Percentiles rank a stretch among this genome's conserved stretches.
Evolutionary conservation across 2,797 vertebrate species (phyloP).

Genomic region (Notamacropus eugenii): DNA sequence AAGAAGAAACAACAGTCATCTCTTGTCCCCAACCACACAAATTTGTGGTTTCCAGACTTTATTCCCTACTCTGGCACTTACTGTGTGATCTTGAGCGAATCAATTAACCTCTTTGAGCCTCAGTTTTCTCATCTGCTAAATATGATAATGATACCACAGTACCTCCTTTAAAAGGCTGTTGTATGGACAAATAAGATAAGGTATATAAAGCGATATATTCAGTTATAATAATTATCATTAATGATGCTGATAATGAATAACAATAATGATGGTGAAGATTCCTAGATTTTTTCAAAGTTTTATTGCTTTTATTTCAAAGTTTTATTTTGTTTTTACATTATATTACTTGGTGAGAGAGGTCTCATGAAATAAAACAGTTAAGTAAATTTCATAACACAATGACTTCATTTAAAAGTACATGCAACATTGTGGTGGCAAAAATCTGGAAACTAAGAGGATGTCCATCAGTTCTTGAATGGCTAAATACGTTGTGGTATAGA

Average conservation of each 20-base stretch:
- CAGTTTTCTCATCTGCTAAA: slow-evolving; percentile 1
- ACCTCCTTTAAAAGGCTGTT: not conserved
- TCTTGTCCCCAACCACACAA: not conserved
- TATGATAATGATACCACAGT: not conserved
- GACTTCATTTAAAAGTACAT: not conserved
- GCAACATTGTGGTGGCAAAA: not conserved
- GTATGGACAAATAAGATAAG: not conserved
- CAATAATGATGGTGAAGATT: not conserved
- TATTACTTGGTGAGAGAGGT: not conserved
- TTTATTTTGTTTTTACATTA: not conserved
- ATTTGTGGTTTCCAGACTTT: not conserved
- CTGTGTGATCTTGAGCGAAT: not conserved
- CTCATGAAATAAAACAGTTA: too few relatives aligned
- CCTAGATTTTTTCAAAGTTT: not conserved
- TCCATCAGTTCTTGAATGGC: not conserved
- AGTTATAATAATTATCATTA: not conserved
- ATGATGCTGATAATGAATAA: not conserved
- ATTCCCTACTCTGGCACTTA: not conserved
- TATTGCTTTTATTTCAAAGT: too few relatives aligned
- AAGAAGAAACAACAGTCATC: too few relatives aligned
- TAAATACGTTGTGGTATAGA: not conserved
- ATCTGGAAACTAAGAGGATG: not conserved
- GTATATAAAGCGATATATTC: not conserved
- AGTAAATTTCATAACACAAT: not conserved
- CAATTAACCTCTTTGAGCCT: not conserved